Evolutionary conservation across 2,113 vertebrate genomes (phyloP), one percentile per base, ranked within the genome.

Genomic region (Sakesphorus luctuosus): DNA sequence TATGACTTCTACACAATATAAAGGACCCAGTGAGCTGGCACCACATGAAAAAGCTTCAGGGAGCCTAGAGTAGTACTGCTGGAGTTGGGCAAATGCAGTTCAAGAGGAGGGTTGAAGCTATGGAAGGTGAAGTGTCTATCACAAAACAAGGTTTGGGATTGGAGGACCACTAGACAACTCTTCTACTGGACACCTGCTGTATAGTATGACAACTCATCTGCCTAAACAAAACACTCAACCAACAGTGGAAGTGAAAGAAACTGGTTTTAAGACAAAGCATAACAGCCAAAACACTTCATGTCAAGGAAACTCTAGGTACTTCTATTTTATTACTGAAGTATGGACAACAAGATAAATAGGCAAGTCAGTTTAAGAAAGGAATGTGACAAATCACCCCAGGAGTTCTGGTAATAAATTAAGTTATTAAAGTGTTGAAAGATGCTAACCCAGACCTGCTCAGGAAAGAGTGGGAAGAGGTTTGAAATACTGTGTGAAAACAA

Each of bases 51-150:
- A 68, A 52, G 56, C 61, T 84, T 52, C 56, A 78, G 35, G 31
- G 18, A 89, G 9, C 25, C 19, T 2, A 9, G 11, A 91, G 15
- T 52, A 61, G 61, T 38, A 61, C 21, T 62, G 33, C 38, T 69
- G 23, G 46, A 67, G 14, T 0, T 55, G 69, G 33, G 38, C 43
- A 81, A 53, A 67, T 5, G 50, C 50, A 74, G 26, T 38, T 68
- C 52, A 59, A 68, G 90, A 53, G 21, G 24, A 18, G 24, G 49
- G 74, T 1, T 83, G 25, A 69, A 63, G 35, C n/a, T 58, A 85
- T 0, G 4, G 24, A 83, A 59, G 24, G 7, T 36, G 25, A 90
- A 75, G 13, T 1, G 2, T 13, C 6, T 7, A 59, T 8, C 2
- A 4, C 49, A 44, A 69, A 84, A 68, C 35, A 78, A 69, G 38